Evolutionary conservation across 1,140 invertebrate genomes (phyloP), one percentile per base, ranked within the genome.

Genomic region (Pseudomyrmex concolor): DNA sequence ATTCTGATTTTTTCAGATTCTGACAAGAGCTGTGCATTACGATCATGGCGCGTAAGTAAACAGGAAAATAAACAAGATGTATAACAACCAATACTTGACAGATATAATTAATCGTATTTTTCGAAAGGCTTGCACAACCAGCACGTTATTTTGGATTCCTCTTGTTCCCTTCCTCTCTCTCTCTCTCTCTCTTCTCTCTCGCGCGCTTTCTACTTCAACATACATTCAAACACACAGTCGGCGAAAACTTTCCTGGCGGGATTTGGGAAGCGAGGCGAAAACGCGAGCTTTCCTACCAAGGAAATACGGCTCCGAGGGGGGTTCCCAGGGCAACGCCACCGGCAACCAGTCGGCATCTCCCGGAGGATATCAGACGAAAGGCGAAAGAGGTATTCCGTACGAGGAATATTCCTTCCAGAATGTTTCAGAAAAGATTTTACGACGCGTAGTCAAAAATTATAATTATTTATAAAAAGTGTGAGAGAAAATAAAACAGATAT

Each of bases 101-200:
- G 91, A 92, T 92, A 92, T 92, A 93, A 94, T 94, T 94, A 93
- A 94, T 93, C 92, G 89, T 93, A 93, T 92, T 92, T 94, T 93
- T 91, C 86, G 89, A 88, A 92, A 92, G 90, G 89, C 89, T 90
- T 80, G 59, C 88, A 57, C 66, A 85, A 80, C 76, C 66, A 71
- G 81, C 84, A 83, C 81, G 84, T 34, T 89, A 91, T 59, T 67
- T 19, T 83, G 67, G 72, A 74, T 67, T 66, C 50, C 51, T 34
- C 34, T 0, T 5, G 5, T 5, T 0, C 34, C 7, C 34, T 7
- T 0, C 7, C 34, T 7, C 34, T 34, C 34, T 7, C 34, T 34
- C 34, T 1, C 34, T 34, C 34, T 7, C 34, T 34, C 34, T 34
- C 5, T 34, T 1, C 34, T 34, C 34, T 34, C 34, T 5, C 34